Percentiles rank a stretch among this genome's conserved stretches.
phyloP scores from a whole-genome alignment of 2,888 invertebrate genomes.

The Meandrusa payeni region DNA sequence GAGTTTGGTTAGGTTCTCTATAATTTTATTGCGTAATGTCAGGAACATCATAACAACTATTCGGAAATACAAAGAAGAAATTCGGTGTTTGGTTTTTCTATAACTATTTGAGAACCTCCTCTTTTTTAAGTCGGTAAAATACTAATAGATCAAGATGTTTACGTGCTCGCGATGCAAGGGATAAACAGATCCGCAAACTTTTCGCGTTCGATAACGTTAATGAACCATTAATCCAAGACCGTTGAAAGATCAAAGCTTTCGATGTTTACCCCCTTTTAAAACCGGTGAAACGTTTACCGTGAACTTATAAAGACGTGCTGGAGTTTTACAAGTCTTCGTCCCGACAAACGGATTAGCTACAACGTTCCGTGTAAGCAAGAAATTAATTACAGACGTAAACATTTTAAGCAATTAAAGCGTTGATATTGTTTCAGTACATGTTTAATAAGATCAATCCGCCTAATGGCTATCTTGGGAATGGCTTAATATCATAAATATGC shows the following conservation, averaged over 20 bases:
- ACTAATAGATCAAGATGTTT: too few relatives aligned
- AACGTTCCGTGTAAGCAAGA: background rate
- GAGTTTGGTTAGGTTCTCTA: too few relatives aligned
- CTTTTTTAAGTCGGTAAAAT: too few relatives aligned
- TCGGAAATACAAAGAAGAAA: too few relatives aligned
- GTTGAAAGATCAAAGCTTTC: conserved; percentile 16
- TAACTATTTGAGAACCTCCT: too few relatives aligned
- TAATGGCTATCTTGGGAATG: background rate
- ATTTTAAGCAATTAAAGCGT: background rate
- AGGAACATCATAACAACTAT: too few relatives aligned
- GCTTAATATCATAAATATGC: too few relatives aligned
- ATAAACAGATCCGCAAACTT: conserved; percentile 4
- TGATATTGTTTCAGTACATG: too few relatives aligned
- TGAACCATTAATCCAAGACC: conserved; percentile 9
- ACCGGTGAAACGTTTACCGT: conserved; percentile 5
- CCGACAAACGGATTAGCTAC: conserved; percentile 1
- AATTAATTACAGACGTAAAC: conserved; percentile 4
- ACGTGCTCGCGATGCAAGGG: too few relatives aligned
- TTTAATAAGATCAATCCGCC: too few relatives aligned
- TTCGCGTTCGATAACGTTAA: conserved; percentile 7
- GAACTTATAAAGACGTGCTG: conserved; percentile 2
- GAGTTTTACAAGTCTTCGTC: background rate
- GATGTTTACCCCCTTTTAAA: conserved; percentile 1
- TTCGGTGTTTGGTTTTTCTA: too few relatives aligned
- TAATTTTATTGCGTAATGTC: too few relatives aligned